Percentiles rank a stretch among this genome's conserved stretches.
phyloP scores from a whole-genome alignment of 2,888 invertebrate species.

The Polymixis lichenea region DNA sequence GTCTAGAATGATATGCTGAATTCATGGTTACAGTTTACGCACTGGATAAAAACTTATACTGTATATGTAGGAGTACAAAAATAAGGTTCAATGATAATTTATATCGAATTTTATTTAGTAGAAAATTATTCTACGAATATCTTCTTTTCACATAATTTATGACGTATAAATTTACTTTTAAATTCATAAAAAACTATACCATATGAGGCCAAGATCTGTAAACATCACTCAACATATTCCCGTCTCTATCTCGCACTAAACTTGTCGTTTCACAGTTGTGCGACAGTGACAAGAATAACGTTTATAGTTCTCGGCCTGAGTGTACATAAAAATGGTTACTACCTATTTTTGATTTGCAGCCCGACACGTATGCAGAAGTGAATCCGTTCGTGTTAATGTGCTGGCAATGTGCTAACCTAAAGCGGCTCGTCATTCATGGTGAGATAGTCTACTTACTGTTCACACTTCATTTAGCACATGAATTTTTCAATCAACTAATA shows the following conservation, averaged over 20 bases:
- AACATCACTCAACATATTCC: neutral
- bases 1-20: too few species aligned
- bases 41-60: too few species aligned
- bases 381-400: slow-evolving; percentile 85
- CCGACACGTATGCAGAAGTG: slow-evolving; percentile 71
- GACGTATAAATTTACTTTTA: neutral
- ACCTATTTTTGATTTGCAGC: slow-evolving; percentile 59
- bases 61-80: too few species aligned
- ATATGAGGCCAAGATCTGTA: neutral
- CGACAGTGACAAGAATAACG: too few species aligned
- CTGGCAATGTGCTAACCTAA: slow-evolving; percentile 83
- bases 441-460: slow-evolving; percentile 39
- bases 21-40: too few species aligned
- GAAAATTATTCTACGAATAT: neutral
- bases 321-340: neutral
- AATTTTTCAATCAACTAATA: neutral
- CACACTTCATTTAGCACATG: too few species aligned
- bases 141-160: neutral
- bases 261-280: neutral
- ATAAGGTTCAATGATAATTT: too few species aligned
- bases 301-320: neutral
- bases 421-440: slow-evolving; percentile 85
- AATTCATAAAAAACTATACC: neutral
- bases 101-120: too few species aligned
- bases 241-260: neutral